Evolutionary conservation across 35 echinoderm and acorn worm species (phyloP).

Genomic region (Hemicentrotus pulcherrimus): DNA sequence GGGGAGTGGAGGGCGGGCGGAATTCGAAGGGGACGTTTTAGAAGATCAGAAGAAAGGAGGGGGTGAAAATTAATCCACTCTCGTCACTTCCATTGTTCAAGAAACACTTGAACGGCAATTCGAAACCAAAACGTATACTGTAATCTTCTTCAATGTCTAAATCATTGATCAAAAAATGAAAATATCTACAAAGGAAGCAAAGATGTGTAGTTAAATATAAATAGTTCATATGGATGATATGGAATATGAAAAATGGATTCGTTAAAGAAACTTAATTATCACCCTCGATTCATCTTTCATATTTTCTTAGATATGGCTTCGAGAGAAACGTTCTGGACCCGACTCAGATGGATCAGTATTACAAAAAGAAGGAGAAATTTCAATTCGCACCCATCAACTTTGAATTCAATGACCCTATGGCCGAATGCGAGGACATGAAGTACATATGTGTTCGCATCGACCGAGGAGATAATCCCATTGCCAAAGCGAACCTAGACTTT

Average conservation of each 20-base stretch:
- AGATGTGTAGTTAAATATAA: too few species aligned
- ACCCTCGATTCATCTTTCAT: background rate
- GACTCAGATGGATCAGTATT: background rate
- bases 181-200: too few species aligned
- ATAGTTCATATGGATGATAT: too few species aligned
- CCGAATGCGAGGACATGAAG: background rate
- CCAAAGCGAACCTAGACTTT: conserved; percentile 24
- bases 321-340: background rate
- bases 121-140: too few species aligned
- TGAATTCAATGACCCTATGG: conserved; percentile 44
- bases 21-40: too few species aligned
- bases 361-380: conserved; percentile 55
- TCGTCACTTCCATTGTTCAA: too few species aligned
- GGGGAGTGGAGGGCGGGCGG: too few species aligned
- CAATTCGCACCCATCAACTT: conserved; percentile 46
- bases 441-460: conserved; percentile 62
- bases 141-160: too few species aligned
- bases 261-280: background rate
- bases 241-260: background rate
- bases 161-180: too few species aligned
- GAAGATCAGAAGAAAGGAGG: too few species aligned
- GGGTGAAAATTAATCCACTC: too few species aligned
- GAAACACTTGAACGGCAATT: too few species aligned
- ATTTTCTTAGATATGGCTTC: background rate
- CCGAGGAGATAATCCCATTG: conserved; percentile 39